Evolutionary conservation across 2,888 invertebrate genomes (phyloP).

Genomic region (Blastobasis lacticolella): DNA sequence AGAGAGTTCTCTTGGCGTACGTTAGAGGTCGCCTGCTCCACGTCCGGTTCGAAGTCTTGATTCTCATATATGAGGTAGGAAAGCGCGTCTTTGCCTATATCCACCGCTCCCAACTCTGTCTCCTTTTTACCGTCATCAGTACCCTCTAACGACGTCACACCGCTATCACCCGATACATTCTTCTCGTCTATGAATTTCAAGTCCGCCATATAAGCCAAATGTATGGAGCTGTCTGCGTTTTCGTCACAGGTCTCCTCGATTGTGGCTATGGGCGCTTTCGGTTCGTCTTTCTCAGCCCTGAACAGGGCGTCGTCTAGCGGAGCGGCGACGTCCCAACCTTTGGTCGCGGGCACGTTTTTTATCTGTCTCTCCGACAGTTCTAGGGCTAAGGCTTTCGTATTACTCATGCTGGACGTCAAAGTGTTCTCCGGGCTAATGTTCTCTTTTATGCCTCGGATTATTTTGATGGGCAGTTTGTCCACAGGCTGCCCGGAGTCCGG

Average conservation of each 20-base stretch:
- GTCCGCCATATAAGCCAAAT: conserved; percentile 47
- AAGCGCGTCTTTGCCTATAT: conserved; percentile 59
- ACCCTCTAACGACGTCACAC: conserved; percentile 19
- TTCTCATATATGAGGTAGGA: conserved; percentile 55
- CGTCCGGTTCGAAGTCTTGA: conserved; percentile 32
- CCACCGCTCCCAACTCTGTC: conserved; percentile 36
- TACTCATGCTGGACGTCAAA: conserved; percentile 55
- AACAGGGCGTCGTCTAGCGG: conserved; percentile 31
- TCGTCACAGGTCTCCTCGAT: conserved; percentile 58
- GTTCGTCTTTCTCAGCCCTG: conserved; percentile 33
- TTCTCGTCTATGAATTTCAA: conserved; percentile 34
- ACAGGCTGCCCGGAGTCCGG: conserved; percentile 54
- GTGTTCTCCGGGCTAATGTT: conserved; percentile 78
- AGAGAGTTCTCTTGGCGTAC: conserved; percentile 32
- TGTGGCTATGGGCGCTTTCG: conserved; percentile 59
- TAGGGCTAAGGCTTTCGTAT: conserved; percentile 48
- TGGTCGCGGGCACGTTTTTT: conserved; percentile 33
- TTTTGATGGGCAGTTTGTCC: conserved; percentile 69
- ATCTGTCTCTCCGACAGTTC: conserved; percentile 46
- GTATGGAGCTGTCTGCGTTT: conserved; percentile 32
- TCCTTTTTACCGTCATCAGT: conserved; percentile 14
- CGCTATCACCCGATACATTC: conserved; percentile 20
- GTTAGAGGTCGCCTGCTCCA: conserved; percentile 17
- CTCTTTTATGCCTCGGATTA: conserved; percentile 76
- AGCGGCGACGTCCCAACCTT: conserved; percentile 31